These are phyloP conservation scores for Xanthia togata DNA, from an alignment of 2,888 invertebrate genomes.

Conservation along the genomic window DNA sequence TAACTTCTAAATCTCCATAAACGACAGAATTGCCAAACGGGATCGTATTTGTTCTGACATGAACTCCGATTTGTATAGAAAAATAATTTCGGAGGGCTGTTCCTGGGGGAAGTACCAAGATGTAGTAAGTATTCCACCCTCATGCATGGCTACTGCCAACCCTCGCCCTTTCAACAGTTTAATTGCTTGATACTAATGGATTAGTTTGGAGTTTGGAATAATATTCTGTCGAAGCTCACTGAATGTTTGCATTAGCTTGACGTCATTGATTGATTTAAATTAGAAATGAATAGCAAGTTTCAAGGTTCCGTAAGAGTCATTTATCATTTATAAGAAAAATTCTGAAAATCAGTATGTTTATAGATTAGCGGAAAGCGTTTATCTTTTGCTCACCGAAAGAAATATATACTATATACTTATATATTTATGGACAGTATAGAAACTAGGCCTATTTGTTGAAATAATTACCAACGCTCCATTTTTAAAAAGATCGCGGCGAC, in stretches of 20 bases:
- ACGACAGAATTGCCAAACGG: not conserved
- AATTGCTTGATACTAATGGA: constrained; percentile 50
- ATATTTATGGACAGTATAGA: no score
- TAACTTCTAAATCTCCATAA: not conserved
- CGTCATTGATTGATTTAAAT: constrained; percentile 11
- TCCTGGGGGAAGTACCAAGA: constrained; percentile 42
- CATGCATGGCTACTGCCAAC: constrained; percentile 16
- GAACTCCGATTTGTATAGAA: constrained; percentile 10
- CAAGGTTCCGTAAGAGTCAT: no score
- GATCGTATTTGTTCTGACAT: not conserved
- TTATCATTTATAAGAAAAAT: not conserved
- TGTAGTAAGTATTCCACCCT: constrained; percentile 58
- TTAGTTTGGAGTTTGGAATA: constrained; percentile 21
- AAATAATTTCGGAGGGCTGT: constrained; percentile 26
- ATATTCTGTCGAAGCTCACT: no score
- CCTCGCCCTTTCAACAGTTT: constrained; percentile 52
- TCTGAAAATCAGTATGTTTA: not conserved
- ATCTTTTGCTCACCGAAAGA: not conserved
- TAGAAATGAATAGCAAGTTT: no score
- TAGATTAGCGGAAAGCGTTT: not conserved
- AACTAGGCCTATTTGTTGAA: no score
- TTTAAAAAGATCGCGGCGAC: no score
- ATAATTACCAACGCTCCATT: no score
- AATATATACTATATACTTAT: no score
- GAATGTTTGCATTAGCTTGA: not conserved